Conservation (phyloP, 2,113 vertebrate genomes). For the Orycteropus afer region DNA sequence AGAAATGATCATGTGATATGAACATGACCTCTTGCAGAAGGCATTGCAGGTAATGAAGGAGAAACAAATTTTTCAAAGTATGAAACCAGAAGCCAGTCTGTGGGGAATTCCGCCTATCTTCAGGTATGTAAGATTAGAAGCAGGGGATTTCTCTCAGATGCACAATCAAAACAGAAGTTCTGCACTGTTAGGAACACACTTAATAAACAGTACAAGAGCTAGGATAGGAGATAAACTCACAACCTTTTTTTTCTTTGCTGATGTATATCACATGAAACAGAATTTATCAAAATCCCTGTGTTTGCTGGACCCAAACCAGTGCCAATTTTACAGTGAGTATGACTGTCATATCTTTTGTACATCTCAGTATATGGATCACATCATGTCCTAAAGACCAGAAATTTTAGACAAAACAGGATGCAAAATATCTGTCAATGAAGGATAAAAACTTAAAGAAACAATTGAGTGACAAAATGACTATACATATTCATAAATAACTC, state of each 20-base stretch:
- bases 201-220: background rate
- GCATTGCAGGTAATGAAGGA: background rate
- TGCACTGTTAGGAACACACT: background rate
- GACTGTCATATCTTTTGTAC: background rate
- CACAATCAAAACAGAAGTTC: background rate
- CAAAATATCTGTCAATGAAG: background rate
- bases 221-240: background rate
- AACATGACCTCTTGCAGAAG: background rate
- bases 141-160: background rate
- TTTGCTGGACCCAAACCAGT: background rate
- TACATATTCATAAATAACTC: background rate
- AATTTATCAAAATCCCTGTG: background rate
- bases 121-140: background rate
- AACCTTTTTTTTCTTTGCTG: background rate
- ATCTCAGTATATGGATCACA: background rate
- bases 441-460: background rate
- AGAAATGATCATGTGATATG: background rate
- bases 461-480: background rate
- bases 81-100: too few relatives aligned
- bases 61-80: background rate
- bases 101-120: background rate
- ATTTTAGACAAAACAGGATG: background rate
- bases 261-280: too few relatives aligned
- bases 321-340: background rate
- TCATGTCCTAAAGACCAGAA: background rate